Percentiles rank a stretch among this genome's conserved stretches.
Evolutionary conservation across 2,797 vertebrate species (phyloP).

Genomic region (Aeoliscus strigatus): DNA sequence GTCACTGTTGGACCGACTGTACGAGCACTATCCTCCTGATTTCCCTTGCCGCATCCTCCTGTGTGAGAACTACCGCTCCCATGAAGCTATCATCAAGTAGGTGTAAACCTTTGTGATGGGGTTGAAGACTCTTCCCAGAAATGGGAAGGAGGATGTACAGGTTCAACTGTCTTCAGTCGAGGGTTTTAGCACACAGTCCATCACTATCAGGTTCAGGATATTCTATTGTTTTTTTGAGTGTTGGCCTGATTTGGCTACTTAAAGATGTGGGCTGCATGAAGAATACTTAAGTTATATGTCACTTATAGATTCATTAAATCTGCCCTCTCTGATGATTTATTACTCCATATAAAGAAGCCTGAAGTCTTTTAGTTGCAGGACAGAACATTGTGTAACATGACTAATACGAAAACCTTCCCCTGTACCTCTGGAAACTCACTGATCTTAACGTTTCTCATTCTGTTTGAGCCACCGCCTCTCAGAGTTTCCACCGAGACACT

Average conservation of each 20-base stretch:
- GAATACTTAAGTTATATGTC: too few relatives aligned
- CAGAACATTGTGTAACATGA: too few relatives aligned
- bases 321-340: too few relatives aligned
- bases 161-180: too few relatives aligned
- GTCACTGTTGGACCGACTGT: constrained; percentile 93
- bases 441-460: neutral
- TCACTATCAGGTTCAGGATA: neutral
- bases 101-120: constrained; percentile 66
- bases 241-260: too few relatives aligned
- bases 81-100: constrained; percentile 99
- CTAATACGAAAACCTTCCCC: too few relatives aligned
- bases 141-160: neutral
- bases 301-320: too few relatives aligned
- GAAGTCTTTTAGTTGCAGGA: too few relatives aligned
- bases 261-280: too few relatives aligned
- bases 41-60: constrained; percentile 97
- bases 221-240: too few relatives aligned
- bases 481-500: too few relatives aligned
- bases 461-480: neutral
- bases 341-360: too few relatives aligned
- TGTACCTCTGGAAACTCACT: neutral
- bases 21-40: constrained; percentile 95
- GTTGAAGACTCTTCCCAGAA: constrained; percentile 16
- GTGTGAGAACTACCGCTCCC: constrained; percentile 99
- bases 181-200: neutral